These are phyloP conservation scores for Dascyllus trimaculatus DNA, from an alignment of 2,113 vertebrate genomes.

Conservation along the genomic window DNA sequence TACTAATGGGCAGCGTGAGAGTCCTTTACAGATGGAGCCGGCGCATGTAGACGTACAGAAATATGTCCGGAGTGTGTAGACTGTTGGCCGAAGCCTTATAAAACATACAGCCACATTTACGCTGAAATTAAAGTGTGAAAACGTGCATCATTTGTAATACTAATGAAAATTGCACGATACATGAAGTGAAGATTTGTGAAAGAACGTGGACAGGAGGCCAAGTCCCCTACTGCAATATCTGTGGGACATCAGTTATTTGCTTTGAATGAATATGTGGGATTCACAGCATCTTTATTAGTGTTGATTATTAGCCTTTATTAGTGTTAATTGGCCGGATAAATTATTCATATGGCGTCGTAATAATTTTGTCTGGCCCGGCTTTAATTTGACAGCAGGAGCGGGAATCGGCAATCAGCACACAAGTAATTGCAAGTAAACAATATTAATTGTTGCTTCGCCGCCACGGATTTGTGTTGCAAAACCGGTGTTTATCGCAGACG, in stretches of 20 bases:
- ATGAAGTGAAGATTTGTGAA: no score
- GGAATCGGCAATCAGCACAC: neutral
- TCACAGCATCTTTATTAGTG: neutral
- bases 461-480: neutral
- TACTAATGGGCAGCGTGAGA: neutral
- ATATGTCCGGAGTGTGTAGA: neutral
- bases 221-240: neutral
- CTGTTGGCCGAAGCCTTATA: neutral
- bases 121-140: neutral
- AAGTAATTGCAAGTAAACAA: constrained; percentile 10
- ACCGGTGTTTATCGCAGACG: neutral
- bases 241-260: neutral
- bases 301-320: neutral
- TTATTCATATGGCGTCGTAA: neutral
- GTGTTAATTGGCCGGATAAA: constrained; percentile 22
- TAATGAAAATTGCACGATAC: no score
- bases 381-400: constrained; percentile 1
- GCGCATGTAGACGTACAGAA: constrained; percentile 33
- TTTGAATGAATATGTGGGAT: neutral
- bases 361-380: neutral
- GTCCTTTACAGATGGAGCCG: constrained; percentile 43
- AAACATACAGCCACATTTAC: neutral
- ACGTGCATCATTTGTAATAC: neutral
- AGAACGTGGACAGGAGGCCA: neutral
- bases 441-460: constrained; percentile 21